Percentiles rank a stretch among this genome's conserved stretches.
Evolutionary conservation across 2,113 vertebrate genomes (phyloP).

Genomic region (Lophius piscatorius): DNA sequence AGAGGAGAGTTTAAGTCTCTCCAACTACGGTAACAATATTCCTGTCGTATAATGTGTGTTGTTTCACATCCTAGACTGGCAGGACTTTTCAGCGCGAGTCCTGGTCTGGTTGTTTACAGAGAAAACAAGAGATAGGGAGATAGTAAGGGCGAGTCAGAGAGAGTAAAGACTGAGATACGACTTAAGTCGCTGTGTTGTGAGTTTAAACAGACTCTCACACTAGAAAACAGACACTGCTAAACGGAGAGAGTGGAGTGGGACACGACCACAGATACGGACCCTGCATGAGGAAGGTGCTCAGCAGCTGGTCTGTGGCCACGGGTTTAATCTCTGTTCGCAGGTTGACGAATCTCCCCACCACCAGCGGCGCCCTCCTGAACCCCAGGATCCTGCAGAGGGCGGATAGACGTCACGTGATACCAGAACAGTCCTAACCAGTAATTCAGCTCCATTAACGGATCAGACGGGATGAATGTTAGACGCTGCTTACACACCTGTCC

Average conservation of each 20-base stretch:
- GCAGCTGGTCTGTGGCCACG: conserved; percentile 93
- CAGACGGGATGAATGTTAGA: not conserved
- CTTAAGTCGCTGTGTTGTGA: too few relatives aligned
- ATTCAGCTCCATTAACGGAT: not conserved
- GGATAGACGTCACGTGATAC: not conserved
- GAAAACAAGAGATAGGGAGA: too few relatives aligned
- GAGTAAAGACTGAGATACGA: too few relatives aligned
- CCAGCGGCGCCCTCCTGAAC: conserved; percentile 93
- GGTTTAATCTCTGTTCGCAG: conserved; percentile 94
- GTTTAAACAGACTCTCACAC: too few relatives aligned
- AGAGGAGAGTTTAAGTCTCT: too few relatives aligned
- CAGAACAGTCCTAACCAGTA: not conserved
- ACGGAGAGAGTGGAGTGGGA: not conserved
- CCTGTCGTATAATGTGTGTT: too few relatives aligned
- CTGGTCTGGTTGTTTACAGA: too few relatives aligned
- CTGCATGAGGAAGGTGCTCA: conserved; percentile 92
- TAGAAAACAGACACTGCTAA: not conserved
- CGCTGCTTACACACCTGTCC: conserved; percentile 84
- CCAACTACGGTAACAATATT: too few relatives aligned
- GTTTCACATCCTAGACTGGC: too few relatives aligned
- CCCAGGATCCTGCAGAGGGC: conserved; percentile 87
- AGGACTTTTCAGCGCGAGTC: too few relatives aligned
- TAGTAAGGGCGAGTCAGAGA: too few relatives aligned
- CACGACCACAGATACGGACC: conserved; percentile 85
- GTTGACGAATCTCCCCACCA: conserved; percentile 93